Percentiles rank a stretch among this genome's conserved stretches.
phyloP scores from a whole-genome alignment of 2,113 vertebrate species.

The Rhynchomys soricoides region DNA sequence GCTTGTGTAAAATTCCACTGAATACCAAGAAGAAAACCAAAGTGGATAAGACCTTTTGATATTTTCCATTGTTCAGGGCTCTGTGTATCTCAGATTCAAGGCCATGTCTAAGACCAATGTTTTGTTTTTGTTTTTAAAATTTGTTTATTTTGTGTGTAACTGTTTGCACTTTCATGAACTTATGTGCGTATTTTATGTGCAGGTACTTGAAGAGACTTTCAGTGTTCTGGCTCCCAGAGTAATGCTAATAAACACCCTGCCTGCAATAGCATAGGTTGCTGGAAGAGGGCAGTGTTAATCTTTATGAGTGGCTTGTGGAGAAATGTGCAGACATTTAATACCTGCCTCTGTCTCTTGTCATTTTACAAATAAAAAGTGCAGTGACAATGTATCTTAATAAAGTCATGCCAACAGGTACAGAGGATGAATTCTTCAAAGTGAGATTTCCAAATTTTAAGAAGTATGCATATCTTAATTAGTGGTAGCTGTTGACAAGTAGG shows the following conservation, averaged over 20 bases:
- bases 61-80: no score
- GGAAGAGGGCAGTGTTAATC: background rate
- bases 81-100: no score
- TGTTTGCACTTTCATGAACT: no score
- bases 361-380: background rate
- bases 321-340: background rate
- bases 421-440: background rate
- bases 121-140: no score
- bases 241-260: no score
- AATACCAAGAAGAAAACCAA: no score
- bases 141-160: no score
- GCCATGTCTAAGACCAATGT: no score
- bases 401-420: background rate
- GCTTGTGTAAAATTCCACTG: no score
- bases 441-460: slow-evolving; percentile 22
- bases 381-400: background rate
- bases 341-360: background rate
- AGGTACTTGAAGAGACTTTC: no score
- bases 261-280: background rate
- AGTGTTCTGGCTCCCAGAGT: background rate
- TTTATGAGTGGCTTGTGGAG: background rate
- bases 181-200: no score
- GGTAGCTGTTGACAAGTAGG: background rate
- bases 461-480: background rate
- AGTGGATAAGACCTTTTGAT: no score